These are phyloP conservation scores for Acropternis orthonyx DNA, from an alignment of 2,797 vertebrate species.

Conservation along the genomic window DNA sequence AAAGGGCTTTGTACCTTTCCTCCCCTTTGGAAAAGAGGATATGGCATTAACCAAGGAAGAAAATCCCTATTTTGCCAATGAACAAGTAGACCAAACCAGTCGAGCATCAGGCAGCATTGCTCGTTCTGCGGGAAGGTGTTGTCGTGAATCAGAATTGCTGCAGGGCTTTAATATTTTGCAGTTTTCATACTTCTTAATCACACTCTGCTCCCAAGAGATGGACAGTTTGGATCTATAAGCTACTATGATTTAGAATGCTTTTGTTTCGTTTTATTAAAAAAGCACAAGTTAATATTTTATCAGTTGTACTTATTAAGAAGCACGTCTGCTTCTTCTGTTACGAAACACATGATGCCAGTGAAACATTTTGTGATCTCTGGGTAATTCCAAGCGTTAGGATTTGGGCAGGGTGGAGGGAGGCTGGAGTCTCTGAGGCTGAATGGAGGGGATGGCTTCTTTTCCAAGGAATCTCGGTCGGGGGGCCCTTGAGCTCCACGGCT, in stretches of 20 bases:
- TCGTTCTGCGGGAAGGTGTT: background rate
- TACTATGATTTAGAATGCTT: constrained; percentile 19
- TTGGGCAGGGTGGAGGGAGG: rapidly evolving
- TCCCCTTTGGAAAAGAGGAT: background rate
- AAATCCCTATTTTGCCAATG: background rate
- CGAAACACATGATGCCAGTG: rapidly evolving
- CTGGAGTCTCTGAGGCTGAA: background rate
- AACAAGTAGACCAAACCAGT: background rate
- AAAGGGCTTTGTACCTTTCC: constrained; percentile 1
- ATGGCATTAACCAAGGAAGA: background rate
- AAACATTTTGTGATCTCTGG: background rate
- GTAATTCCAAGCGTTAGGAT: rapidly evolving
- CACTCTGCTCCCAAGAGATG: background rate
- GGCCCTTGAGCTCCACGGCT: background rate
- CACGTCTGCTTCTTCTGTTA: background rate
- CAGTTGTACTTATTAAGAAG: constrained; percentile 5
- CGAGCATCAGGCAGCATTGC: background rate
- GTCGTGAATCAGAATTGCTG: background rate
- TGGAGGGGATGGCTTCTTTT: background rate
- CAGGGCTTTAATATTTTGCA: constrained; percentile 1
- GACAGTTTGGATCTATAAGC: constrained; percentile 10
- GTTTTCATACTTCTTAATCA: background rate
- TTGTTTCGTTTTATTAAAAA: constrained; percentile 47
- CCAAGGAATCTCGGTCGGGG: background rate
- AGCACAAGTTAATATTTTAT: constrained; percentile 39